Conservation (phyloP, 2,888 invertebrate species). For the Xylocampa areola region DNA sequence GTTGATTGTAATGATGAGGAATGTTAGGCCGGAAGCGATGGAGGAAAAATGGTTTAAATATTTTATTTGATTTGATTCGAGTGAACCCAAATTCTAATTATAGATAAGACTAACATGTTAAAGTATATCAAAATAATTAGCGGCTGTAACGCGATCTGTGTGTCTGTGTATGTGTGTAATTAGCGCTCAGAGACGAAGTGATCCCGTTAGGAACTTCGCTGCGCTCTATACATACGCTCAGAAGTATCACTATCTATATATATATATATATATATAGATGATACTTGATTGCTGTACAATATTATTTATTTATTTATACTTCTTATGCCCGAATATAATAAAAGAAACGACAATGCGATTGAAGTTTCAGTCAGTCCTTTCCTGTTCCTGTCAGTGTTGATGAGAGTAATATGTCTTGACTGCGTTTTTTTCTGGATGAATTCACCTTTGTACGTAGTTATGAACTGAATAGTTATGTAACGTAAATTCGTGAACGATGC, state of each 20-base stretch:
- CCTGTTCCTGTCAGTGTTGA: too few relatives aligned
- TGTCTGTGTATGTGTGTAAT: conserved; percentile 24
- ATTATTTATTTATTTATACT: too few relatives aligned
- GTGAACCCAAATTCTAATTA: conserved; percentile 5
- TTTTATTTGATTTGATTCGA: background rate
- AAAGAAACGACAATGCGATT: too few relatives aligned
- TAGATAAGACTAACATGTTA: conserved; percentile 3
- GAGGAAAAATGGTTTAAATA: background rate
- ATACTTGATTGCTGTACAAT: too few relatives aligned
- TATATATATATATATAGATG: too few relatives aligned
- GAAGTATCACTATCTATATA: background rate
- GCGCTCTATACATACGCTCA: background rate
- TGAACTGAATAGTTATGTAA: too few relatives aligned
- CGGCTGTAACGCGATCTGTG: conserved; percentile 17
- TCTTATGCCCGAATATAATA: too few relatives aligned
- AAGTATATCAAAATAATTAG: conserved; percentile 20
- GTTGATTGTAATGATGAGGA: conserved; percentile 7
- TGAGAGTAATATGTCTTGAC: too few relatives aligned
- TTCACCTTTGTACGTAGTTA: too few relatives aligned
- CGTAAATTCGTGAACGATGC: too few relatives aligned
- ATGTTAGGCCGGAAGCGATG: conserved; percentile 10
- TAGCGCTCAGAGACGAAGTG: conserved; percentile 19
- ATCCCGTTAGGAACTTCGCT: conserved; percentile 19
- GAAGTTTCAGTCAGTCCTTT: too few relatives aligned
- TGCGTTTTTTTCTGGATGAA: too few relatives aligned